Evolutionary conservation across 2,797 vertebrate genomes (phyloP), one percentile per base, ranked within the genome.

Genomic region (Halcyon smyrnensis): DNA sequence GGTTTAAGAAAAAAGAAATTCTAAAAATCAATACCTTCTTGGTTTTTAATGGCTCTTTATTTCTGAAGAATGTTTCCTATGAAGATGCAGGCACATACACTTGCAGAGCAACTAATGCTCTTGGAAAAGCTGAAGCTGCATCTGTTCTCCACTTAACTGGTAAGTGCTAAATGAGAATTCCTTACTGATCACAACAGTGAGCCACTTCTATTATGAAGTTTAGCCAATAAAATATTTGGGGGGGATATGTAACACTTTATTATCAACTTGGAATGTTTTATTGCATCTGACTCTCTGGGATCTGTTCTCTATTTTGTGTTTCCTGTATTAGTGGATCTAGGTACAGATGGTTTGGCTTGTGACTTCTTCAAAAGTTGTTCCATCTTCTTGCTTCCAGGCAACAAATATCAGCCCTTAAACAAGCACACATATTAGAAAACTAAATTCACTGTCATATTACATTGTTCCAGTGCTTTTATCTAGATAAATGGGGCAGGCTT

Each of bases 71-170:
- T 21, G 89, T 99, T 92, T 98, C 98, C 21, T 64, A 90, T 11
- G 96, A 97, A 80, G 97, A 98, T 84, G 96, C 97, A 79, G 99
- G 99, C 67, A 98, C 89, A 30, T 99, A 99, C 59, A 95, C 95
- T 68, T 99, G 99, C 93, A 96, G 97, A n/a, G 99, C 98, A 94
- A 90, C 97, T 79, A 99, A 98, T 18, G 92, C 95, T 32, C 95
- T 99, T 0, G 99, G 99, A 90, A 98, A 98, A 96, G 97, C 98
- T 15, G 84, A 95, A 23, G 98, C 98, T 48, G 87, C 93, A 1
- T 98, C 98, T 50, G 41, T 97, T 32, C 97, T 99, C 59, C 98
- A 91, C 53, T 75, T 99, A 82, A 83, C 94, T 51, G 98, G 99
- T 99, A 88, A 97, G 98, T 89, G 73, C 75, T 87, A 80, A 34